These are phyloP conservation scores for Reinhardtius hippoglossoides DNA, from an alignment of 2,113 vertebrate genomes.

Conservation along the genomic window DNA sequence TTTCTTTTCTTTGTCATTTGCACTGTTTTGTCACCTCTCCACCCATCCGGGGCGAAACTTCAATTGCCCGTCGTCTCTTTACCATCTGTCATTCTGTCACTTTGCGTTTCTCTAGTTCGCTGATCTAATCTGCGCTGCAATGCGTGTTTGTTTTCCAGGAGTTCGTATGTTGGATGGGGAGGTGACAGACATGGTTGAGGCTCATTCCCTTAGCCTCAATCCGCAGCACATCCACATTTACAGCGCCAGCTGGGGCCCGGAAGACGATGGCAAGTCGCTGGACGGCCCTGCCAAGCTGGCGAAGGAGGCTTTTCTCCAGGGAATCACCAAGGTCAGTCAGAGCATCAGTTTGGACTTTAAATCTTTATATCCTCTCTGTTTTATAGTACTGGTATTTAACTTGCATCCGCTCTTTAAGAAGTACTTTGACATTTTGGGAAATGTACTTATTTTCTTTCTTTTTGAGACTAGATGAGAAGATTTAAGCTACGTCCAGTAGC, in stretches of 20 bases:
- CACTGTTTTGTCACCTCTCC: conserved; percentile 19
- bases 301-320: conserved; percentile 93
- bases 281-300: conserved; percentile 96
- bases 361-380: conserved; percentile 9
- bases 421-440: not conserved
- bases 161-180: conserved; percentile 99
- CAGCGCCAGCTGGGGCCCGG: conserved; percentile 95
- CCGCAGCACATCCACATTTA: conserved; percentile 94
- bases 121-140: conserved; percentile 1
- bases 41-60: conserved; percentile 17
- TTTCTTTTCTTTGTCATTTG: conserved; percentile 18
- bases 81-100: conserved; percentile 20
- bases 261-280: conserved; percentile 96
- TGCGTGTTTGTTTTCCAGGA: conserved; percentile 78
- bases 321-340: conserved; percentile 91
- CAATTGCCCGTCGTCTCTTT: conserved; percentile 9
- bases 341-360: conserved; percentile 7
- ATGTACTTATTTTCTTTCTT: not conserved
- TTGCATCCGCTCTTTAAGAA: conserved; percentile 1
- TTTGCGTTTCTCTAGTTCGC: conserved; percentile 7
- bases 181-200: conserved; percentile 97
- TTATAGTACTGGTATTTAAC: conserved; percentile 8
- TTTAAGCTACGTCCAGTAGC: not conserved
- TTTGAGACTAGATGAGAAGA: conserved; percentile 3
- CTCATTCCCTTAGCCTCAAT: conserved; percentile 94